Percentiles rank a stretch among this genome's conserved stretches.
Conservation (phyloP, 1,140 invertebrate genomes). For the Ptiloglossa arizonensis region DNA sequence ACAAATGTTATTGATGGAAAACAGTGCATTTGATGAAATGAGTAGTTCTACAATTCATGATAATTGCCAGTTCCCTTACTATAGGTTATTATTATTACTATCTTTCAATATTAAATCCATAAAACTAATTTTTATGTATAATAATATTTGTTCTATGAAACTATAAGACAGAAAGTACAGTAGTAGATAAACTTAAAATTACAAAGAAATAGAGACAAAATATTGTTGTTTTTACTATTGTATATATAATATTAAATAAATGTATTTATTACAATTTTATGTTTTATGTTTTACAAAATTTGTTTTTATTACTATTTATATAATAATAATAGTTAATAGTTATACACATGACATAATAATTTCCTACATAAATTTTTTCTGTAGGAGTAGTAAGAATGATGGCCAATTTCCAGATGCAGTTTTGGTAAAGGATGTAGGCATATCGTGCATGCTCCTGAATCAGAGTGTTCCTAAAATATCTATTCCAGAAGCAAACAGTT, state of each 20-base stretch:
- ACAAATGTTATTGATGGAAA: constrained; percentile 12
- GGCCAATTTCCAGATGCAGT: constrained; percentile 45
- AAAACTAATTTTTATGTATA: neutral
- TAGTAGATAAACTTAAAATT: too few relatives aligned
- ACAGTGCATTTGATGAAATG: constrained; percentile 21
- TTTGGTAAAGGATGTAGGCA: constrained; percentile 62
- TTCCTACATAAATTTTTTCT: neutral
- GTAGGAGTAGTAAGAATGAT: constrained; percentile 40
- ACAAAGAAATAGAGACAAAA: neutral
- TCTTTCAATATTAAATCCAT: neutral
- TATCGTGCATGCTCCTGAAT: constrained; percentile 55
- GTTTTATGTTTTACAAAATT: neutral
- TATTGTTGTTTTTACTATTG: neutral
- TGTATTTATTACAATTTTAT: neutral
- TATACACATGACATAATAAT: neutral
- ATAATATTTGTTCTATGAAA: too few relatives aligned
- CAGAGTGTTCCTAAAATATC: neutral
- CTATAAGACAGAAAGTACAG: too few relatives aligned
- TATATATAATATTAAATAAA: neutral
- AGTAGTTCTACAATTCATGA: constrained; percentile 31
- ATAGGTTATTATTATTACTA: constrained; percentile 51
- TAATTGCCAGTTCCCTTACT: constrained; percentile 57
- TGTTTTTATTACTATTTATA: neutral
- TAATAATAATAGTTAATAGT: neutral
- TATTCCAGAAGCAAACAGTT: constrained; percentile 20